Evolutionary conservation across 2,113 vertebrate species (phyloP).

Genomic region (Raja brachyura): DNA sequence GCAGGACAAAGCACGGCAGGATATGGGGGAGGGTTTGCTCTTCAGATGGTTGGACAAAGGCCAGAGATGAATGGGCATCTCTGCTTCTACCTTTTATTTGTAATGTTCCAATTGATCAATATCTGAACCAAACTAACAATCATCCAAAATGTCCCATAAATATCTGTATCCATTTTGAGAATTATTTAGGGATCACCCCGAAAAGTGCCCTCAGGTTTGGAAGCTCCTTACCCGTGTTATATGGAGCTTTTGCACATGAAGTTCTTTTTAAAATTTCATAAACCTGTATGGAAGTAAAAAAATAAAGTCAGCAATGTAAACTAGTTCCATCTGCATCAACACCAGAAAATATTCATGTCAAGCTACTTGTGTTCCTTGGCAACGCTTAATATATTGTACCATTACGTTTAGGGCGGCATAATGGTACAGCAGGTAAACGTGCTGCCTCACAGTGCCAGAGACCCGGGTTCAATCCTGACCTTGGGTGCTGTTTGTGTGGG

Average conservation of each 20-base stretch:
- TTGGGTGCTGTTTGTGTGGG: too few relatives aligned
- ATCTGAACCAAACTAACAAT: background rate
- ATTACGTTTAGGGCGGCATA: background rate
- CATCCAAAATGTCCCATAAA: background rate
- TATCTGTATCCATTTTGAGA: background rate
- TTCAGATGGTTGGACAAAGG: too few relatives aligned
- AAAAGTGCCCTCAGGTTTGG: background rate
- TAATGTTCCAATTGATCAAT: too few relatives aligned
- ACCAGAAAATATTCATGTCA: background rate
- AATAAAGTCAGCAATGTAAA: background rate
- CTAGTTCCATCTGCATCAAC: background rate
- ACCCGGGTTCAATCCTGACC: too few relatives aligned
- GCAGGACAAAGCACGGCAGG: too few relatives aligned
- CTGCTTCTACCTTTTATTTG: too few relatives aligned
- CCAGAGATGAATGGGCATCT: too few relatives aligned
- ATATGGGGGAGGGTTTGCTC: too few relatives aligned
- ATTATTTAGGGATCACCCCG: background rate
- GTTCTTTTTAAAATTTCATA: conserved; percentile 87
- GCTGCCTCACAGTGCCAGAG: too few relatives aligned
- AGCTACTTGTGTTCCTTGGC: background rate
- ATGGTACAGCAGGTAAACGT: too few relatives aligned
- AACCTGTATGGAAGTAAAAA: conserved; percentile 60
- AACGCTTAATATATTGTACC: background rate
- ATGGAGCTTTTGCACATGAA: conserved; percentile 70
- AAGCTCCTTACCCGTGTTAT: conserved; percentile 77